These are phyloP conservation scores for Agrilus mali DNA, from an alignment of 2,888 invertebrate genomes.

Conservation along the genomic window DNA sequence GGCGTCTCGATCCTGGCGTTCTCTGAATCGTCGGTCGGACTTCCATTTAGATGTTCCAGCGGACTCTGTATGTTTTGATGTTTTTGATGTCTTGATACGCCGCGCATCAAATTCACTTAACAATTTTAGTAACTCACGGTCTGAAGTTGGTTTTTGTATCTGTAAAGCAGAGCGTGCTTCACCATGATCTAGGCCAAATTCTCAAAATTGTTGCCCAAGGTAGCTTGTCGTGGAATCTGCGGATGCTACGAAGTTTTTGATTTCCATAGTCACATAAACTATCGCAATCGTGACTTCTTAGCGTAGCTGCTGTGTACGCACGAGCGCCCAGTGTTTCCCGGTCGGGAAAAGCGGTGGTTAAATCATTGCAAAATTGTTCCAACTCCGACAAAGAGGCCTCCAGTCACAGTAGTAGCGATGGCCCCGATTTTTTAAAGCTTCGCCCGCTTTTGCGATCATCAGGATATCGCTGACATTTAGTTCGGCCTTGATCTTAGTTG, in stretches of 20 bases:
- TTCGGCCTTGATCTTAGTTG: background rate
- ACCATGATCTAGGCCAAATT: constrained; percentile 3
- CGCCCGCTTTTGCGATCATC: background rate
- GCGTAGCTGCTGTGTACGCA: constrained; percentile 12
- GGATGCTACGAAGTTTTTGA: constrained; percentile 6
- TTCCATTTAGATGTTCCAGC: no score
- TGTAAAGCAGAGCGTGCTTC: background rate
- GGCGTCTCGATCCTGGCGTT: no score
- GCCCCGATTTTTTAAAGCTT: background rate
- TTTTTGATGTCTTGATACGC: background rate
- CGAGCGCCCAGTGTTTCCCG: constrained; percentile 13
- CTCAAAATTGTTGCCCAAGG: constrained; percentile 7
- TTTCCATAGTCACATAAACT: constrained; percentile 6
- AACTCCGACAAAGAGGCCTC: constrained; percentile 13
- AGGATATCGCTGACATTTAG: background rate
- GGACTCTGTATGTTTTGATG: background rate
- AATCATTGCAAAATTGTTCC: constrained; percentile 13
- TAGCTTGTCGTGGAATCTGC: constrained; percentile 3
- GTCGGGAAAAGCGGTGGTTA: constrained; percentile 4
- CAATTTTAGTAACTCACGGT: constrained; percentile 4
- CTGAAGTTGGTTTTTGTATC: background rate
- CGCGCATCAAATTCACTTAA: constrained; percentile 3
- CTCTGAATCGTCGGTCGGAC: no score
- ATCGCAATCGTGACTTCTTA: constrained; percentile 8
- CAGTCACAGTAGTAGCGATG: constrained; percentile 9